phyloP scores from a whole-genome alignment of 2,797 vertebrate genomes.

The Catostomus latipinnis region DNA sequence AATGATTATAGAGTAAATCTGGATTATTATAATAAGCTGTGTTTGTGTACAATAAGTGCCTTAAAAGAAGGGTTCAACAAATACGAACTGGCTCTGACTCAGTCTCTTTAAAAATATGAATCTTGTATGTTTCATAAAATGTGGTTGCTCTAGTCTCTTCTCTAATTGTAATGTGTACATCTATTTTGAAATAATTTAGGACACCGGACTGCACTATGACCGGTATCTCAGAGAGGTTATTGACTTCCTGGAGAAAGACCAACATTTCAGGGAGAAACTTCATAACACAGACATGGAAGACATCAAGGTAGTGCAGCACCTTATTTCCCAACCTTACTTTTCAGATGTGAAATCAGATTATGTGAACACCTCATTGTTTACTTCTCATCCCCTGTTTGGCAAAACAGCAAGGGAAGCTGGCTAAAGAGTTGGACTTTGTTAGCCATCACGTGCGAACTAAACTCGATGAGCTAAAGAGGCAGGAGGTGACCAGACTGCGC shows the following conservation, averaged over 20 bases:
- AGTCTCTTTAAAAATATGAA: not conserved
- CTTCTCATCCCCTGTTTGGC: constrained; percentile 31
- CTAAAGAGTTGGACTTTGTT: constrained; percentile 93
- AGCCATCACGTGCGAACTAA: constrained; percentile 89
- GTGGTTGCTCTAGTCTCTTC: not conserved
- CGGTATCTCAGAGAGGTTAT: constrained; percentile 94
- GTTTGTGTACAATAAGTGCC: not conserved
- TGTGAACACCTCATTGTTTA: constrained; percentile 6
- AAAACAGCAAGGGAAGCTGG: constrained; percentile 87
- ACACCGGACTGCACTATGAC: constrained; percentile 93
- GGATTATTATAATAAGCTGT: no score
- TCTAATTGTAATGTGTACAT: not conserved
- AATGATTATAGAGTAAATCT: no score
- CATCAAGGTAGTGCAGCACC: constrained; percentile 83
- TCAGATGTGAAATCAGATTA: not conserved
- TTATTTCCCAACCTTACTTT: constrained; percentile 24
- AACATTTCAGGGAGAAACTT: constrained; percentile 92
- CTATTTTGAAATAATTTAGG: constrained; percentile 70
- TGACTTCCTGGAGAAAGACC: constrained; percentile 92
- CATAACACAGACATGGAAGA: constrained; percentile 91
- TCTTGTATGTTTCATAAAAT: not conserved
- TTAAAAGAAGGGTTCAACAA: not conserved
- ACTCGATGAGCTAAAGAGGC: constrained; percentile 92
- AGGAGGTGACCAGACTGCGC: constrained; percentile 90
- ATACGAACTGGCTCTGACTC: not conserved